Evolutionary conservation across 1,140 invertebrate genomes (phyloP), one percentile per base, ranked within the genome.

Genomic region (Drosophila asahinai): DNA sequence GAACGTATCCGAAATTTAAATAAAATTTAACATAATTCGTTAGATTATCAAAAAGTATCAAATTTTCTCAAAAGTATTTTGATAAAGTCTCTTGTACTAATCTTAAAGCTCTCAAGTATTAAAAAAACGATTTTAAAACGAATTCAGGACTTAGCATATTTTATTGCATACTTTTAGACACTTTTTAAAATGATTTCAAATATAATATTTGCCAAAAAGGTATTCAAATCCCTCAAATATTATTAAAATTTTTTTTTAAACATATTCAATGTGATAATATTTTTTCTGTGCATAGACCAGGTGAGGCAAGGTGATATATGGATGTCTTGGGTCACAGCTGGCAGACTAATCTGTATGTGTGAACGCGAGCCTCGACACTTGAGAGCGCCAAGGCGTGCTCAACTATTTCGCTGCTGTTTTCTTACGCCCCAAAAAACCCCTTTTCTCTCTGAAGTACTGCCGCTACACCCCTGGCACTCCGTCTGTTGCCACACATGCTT

Each of bases 351-450:
- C 43, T 36, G 42, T 70, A 66, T 70, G 66, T 67, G 40, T 17
- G 58, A 65, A 66, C 72, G 75, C 66, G 77, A 77, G 40, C 55
- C 61, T 48, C 30, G 42, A 25, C 82, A 77, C 82, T 86, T 73
- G 40, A 84, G 54, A 71, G 79, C 72, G 43, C 36, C 55, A 78
- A 61, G 77, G 83, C 83, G 83, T 86, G 83, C 83, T 86, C 70
- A 86, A 86, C 79, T 86, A 86, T 86, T 77, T 73, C 19, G 38
- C 54, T 82, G 63, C 42, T 51, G 74, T 57, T 57, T 60, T 48
- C 40, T 59, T 49, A 65, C 40, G 52, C 49, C n/a, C 22, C 36
- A 14, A 15, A 27, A 12, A 2, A 17, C 22, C 49, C 30, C 15
- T 8, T 8, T 15, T n/a, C 22, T n/a, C 9, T 3, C n/a, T 38